Conservation (phyloP, 2,888 invertebrate species). For the Celastrina argiolus region DNA sequence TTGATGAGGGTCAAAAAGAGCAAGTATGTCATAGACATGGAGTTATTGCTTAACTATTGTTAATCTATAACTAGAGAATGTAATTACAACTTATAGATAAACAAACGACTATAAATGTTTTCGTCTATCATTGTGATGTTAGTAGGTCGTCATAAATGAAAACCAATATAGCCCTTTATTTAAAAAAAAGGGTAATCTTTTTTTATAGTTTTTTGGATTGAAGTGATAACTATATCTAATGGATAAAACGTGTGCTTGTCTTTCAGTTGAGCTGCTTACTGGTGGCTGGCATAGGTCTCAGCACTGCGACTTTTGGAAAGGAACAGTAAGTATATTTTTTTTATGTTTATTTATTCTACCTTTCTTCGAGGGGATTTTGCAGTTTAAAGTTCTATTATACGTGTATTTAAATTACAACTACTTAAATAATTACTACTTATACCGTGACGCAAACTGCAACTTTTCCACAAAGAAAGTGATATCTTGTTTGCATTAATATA, state of each 20-base stretch:
- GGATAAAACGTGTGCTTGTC: slow-evolving; percentile 40
- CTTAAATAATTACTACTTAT: background rate
- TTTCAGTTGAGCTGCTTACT: slow-evolving; percentile 71
- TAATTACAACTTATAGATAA: no score
- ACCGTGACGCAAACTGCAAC: background rate
- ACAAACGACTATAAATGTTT: no score
- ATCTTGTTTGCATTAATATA: background rate
- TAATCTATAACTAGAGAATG: no score
- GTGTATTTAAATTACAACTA: background rate
- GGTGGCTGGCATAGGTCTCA: slow-evolving; percentile 66
- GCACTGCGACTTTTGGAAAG: slow-evolving; percentile 72
- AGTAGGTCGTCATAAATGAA: no score
- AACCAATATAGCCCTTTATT: no score
- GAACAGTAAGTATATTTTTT: slow-evolving; percentile 70
- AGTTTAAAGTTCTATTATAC: background rate
- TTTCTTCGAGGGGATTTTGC: background rate
- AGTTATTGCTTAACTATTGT: no score
- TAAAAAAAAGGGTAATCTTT: background rate
- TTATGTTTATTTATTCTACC: slow-evolving; percentile 37
- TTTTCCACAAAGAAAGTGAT: background rate
- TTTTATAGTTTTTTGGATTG: background rate
- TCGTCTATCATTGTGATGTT: no score
- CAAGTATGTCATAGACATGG: no score
- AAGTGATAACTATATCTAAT: background rate
- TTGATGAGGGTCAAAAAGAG: no score